These are phyloP conservation scores for Phaonia tiefii DNA, from an alignment of 2,888 invertebrate species.

Conservation along the genomic window DNA sequence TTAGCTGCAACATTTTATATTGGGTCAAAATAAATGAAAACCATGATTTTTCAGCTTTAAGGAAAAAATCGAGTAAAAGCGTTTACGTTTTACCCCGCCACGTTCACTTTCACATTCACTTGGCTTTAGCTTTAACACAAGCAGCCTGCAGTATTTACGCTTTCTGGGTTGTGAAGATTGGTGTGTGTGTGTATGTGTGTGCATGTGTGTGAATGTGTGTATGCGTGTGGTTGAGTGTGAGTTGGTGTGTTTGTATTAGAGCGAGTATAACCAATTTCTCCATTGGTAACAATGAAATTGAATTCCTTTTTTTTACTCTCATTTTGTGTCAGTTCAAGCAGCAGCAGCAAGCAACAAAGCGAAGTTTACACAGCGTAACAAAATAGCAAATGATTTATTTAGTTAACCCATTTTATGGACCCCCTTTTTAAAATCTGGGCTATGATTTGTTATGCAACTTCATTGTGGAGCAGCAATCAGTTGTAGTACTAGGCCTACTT, in stretches of 20 bases:
- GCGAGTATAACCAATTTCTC: slow-evolving; percentile 29
- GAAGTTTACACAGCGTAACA: slow-evolving; percentile 3
- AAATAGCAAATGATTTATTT: slow-evolving; percentile 35
- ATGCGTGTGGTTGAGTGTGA: slow-evolving; percentile 12
- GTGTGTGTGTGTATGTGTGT: background rate
- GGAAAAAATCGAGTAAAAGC: too few species aligned
- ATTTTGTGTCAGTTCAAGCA: background rate
- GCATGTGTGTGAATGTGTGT: slow-evolving; percentile 14
- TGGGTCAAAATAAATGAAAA: too few species aligned
- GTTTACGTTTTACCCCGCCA: too few species aligned
- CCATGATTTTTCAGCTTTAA: too few species aligned
- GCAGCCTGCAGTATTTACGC: background rate
- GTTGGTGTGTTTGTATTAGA: slow-evolving; percentile 43
- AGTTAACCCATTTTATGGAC: slow-evolving; percentile 41
- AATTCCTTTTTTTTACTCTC: background rate
- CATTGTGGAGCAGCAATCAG: background rate
- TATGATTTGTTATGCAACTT: slow-evolving; percentile 26
- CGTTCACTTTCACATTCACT: too few species aligned
- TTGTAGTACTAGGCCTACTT: background rate
- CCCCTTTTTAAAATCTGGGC: slow-evolving; percentile 24
- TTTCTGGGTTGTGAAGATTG: too few species aligned
- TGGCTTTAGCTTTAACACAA: too few species aligned
- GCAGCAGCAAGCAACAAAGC: slow-evolving; percentile 6
- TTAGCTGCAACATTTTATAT: too few species aligned
- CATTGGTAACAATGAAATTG: slow-evolving; percentile 33